Conservation (phyloP, 2,797 vertebrate species). For the Poeciliopsis turneri region DNA sequence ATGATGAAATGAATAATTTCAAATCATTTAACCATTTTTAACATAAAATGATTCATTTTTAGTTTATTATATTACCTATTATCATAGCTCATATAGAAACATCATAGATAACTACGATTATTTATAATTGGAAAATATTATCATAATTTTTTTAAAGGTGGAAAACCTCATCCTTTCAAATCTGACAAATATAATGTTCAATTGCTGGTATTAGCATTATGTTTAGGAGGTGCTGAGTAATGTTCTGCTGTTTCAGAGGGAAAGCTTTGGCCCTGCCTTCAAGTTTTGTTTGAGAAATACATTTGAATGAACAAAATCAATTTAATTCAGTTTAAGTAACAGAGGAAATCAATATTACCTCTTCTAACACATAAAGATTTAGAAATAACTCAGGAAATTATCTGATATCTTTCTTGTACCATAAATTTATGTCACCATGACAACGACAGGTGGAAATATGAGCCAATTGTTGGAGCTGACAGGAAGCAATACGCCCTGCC, state of each 20-base stretch:
- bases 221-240: background rate
- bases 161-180: background rate
- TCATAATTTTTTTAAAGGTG: too few relatives aligned
- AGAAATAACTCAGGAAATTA: slow-evolving; percentile 23
- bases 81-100: too few relatives aligned
- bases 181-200: background rate
- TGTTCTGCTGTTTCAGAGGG: background rate
- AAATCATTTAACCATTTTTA: background rate
- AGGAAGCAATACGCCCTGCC: slow-evolving; percentile 26
- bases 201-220: background rate
- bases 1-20: too few relatives aligned
- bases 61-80: too few relatives aligned
- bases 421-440: slow-evolving; percentile 44
- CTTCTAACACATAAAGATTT: background rate
- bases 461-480: slow-evolving; percentile 30
- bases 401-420: slow-evolving; percentile 31
- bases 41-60: too few relatives aligned
- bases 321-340: background rate
- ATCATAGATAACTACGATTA: too few relatives aligned
- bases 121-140: too few relatives aligned
- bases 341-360: background rate
- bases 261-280: background rate
- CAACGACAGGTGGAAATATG: slow-evolving; percentile 43
- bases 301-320: background rate
- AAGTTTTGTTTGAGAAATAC: background rate